These are phyloP conservation scores for Drosophila mulleri DNA, from an alignment of 2,888 invertebrate species.

Conservation along the genomic window DNA sequence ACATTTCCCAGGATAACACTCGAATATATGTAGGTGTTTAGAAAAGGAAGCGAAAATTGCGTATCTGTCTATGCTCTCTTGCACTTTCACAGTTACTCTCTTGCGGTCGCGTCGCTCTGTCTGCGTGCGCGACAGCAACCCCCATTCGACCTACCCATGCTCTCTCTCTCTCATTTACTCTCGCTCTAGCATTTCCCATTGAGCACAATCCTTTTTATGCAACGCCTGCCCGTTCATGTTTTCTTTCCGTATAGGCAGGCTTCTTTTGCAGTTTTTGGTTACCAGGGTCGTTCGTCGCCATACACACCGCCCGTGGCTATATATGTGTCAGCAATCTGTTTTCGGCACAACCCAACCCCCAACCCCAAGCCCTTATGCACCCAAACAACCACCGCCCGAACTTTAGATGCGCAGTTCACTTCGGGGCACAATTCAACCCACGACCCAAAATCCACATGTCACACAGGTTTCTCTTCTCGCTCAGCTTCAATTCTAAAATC, in stretches of 20 bases:
- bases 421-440: slow-evolving; percentile 33
- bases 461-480: slow-evolving; percentile 32
- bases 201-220: slow-evolving; percentile 33
- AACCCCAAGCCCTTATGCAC: slow-evolving; percentile 10
- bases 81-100: slow-evolving; percentile 22
- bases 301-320: slow-evolving; percentile 49
- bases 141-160: slow-evolving; percentile 21
- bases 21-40: background rate
- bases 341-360: slow-evolving; percentile 2
- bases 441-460: slow-evolving; percentile 46
- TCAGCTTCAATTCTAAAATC: slow-evolving; percentile 28
- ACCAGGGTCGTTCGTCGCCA: slow-evolving; percentile 63
- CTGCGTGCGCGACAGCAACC: slow-evolving; percentile 32
- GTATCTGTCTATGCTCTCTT: slow-evolving; percentile 42
- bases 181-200: slow-evolving; percentile 12
- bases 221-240: slow-evolving; percentile 19
- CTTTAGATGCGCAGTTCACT: slow-evolving; percentile 44
- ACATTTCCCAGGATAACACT: slow-evolving; percentile 47
- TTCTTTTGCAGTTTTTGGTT: slow-evolving; percentile 58
- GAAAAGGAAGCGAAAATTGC: slow-evolving; percentile 26
- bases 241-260: slow-evolving; percentile 14
- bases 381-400: slow-evolving; percentile 46
- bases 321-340: slow-evolving; percentile 62
- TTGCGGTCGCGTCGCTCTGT: slow-evolving; percentile 10
- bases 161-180: background rate